These are phyloP conservation scores for Chouioia cunea DNA, from an alignment of 2,888 invertebrate species.

Conservation along the genomic window DNA sequence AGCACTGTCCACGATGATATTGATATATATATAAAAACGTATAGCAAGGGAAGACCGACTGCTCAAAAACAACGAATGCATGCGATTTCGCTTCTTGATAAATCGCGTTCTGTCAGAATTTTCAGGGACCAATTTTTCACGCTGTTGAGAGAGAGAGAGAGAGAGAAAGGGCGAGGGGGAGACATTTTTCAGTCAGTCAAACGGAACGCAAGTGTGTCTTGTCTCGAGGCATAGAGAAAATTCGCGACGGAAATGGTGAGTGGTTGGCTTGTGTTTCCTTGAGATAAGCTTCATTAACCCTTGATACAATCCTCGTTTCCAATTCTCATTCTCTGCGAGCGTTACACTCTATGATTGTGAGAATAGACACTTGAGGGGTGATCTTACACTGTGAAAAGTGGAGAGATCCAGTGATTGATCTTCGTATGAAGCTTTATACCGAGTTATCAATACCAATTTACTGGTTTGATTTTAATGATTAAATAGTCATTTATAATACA, in stretches of 20 bases:
- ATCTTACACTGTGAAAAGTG: too few species aligned
- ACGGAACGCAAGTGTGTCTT: constrained; percentile 54
- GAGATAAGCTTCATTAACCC: too few species aligned
- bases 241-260: background rate
- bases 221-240: constrained; percentile 20
- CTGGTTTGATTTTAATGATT: too few species aligned
- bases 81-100: constrained; percentile 58
- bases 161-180: background rate
- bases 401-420: too few species aligned
- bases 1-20: constrained; percentile 60
- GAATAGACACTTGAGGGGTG: too few species aligned
- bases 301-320: too few species aligned
- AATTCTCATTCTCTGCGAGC: too few species aligned
- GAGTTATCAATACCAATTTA: too few species aligned
- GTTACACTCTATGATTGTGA: too few species aligned
- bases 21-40: constrained; percentile 57
- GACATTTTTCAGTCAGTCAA: constrained; percentile 65
- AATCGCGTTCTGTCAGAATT: constrained; percentile 64
- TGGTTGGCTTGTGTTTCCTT: too few species aligned
- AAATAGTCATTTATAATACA: too few species aligned
- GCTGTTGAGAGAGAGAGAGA: background rate
- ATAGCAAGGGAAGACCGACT: constrained; percentile 38
- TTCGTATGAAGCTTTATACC: too few species aligned
- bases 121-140: constrained; percentile 65
- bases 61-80: constrained; percentile 35